Conservation (phyloP, 2,797 vertebrate species). For the Artibeus lituratus region DNA sequence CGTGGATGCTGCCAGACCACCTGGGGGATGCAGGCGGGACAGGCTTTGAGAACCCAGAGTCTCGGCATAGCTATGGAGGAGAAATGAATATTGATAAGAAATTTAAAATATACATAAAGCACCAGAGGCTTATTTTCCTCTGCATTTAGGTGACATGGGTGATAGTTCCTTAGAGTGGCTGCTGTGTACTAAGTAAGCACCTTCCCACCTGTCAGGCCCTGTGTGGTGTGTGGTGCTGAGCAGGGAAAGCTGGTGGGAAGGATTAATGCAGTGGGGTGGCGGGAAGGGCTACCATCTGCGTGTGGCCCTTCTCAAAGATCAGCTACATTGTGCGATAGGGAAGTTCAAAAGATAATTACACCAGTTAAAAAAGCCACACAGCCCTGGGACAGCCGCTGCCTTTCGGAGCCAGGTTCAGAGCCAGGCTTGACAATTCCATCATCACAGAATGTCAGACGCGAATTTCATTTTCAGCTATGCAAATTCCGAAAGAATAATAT, state of each 20-base stretch:
- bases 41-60: background rate
- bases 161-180: background rate
- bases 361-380: conserved; percentile 51
- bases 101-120: background rate
- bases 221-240: background rate
- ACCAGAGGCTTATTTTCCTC: background rate
- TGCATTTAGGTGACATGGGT: background rate
- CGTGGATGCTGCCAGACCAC: background rate
- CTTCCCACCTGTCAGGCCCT: background rate
- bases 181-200: background rate
- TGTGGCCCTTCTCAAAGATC: background rate
- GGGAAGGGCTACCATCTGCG: background rate
- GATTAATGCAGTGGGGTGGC: fast-evolving
- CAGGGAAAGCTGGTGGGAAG: background rate
- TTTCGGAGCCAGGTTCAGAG: conserved; percentile 63
- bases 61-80: background rate
- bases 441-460: conserved; percentile 64
- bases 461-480: conserved; percentile 65
- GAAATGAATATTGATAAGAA: background rate
- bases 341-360: conserved; percentile 58
- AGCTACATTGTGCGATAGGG: background rate
- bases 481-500: conserved; percentile 70
- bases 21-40: background rate
- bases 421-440: conserved; percentile 73
- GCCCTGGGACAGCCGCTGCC: background rate